Percentiles rank a stretch among this genome's conserved stretches.
phyloP scores from a whole-genome alignment of 2,113 vertebrate genomes.

The Lepisosteus oculatus region DNA sequence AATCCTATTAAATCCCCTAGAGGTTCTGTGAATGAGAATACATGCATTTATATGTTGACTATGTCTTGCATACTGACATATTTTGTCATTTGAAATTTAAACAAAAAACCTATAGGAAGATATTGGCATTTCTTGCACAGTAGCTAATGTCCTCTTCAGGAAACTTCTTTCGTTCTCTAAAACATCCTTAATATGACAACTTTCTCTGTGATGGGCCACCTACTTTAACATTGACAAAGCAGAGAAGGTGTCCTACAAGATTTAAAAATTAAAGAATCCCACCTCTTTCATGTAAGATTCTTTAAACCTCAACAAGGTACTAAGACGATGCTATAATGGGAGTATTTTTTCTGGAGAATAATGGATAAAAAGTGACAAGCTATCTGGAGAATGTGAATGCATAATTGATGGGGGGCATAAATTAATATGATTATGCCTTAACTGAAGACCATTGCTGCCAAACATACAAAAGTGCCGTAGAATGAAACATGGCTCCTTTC shows the following conservation, averaged over 20 bases:
- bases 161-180: conserved; percentile 44
- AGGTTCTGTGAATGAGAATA: too few species aligned
- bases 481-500: conserved; percentile 76
- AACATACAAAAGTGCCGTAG: conserved; percentile 71
- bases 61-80: too few species aligned
- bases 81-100: conserved; percentile 19
- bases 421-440: conserved; percentile 87
- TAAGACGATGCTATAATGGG: conserved; percentile 72
- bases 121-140: conserved; percentile 28
- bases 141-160: conserved; percentile 28
- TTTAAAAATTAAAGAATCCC: conserved; percentile 73
- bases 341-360: conserved; percentile 72
- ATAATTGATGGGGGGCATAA: conserved; percentile 89
- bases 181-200: conserved; percentile 70
- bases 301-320: conserved; percentile 77
- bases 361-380: conserved; percentile 89
- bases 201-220: conserved; percentile 52
- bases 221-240: conserved; percentile 66
- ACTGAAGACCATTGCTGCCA: conserved; percentile 75
- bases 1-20: too few species aligned
- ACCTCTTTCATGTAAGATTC: conserved; percentile 78
- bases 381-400: conserved; percentile 84
- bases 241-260: conserved; percentile 66
- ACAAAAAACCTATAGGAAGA: conserved; percentile 14
- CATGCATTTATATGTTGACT: too few species aligned